A percentile compares a stretch with the other conserved stretches of the same genome.
These are phyloP conservation scores for Eristalis arbustorum DNA, from an alignment of 2,888 invertebrate genomes.

Conservation along the genomic window DNA sequence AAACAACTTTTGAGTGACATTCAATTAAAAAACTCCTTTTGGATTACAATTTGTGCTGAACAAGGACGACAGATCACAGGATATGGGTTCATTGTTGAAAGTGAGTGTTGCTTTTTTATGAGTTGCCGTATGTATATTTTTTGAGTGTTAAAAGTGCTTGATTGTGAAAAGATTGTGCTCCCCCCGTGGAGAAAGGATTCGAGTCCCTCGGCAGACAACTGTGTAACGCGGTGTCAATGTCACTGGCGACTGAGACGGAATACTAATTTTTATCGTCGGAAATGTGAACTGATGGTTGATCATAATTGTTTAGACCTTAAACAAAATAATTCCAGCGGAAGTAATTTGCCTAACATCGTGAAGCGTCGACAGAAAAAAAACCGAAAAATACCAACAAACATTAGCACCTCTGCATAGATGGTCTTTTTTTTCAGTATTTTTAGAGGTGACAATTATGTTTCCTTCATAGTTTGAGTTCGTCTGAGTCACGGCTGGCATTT, in stretches of 20 bases:
- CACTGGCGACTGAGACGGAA: background rate
- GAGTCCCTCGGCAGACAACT: background rate
- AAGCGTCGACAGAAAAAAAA: background rate
- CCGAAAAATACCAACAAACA: background rate
- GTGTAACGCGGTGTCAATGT: slow-evolving; percentile 18
- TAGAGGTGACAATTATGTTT: slow-evolving; percentile 10
- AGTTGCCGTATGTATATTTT: background rate
- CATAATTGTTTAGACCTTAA: slow-evolving; percentile 5
- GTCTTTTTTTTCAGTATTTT: background rate
- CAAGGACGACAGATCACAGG: slow-evolving; percentile 3
- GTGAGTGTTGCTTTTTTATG: slow-evolving; percentile 47
- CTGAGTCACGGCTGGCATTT: background rate
- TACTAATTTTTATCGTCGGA: slow-evolving; percentile 22
- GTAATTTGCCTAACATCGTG: background rate
- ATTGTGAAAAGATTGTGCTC: background rate
- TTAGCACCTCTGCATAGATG: slow-evolving; percentile 8
- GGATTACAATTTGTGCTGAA: slow-evolving; percentile 25
- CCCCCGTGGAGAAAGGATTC: background rate
- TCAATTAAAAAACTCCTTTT: slow-evolving; percentile 10
- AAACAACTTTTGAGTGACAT: background rate
- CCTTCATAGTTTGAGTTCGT: background rate
- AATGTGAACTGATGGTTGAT: background rate
- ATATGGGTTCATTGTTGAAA: slow-evolving; percentile 58
- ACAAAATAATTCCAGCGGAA: background rate
- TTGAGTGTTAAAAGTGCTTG: background rate